Evolutionary conservation across 2,888 invertebrate species (phyloP).

Genomic region (Alentia gelatinosa): DNA sequence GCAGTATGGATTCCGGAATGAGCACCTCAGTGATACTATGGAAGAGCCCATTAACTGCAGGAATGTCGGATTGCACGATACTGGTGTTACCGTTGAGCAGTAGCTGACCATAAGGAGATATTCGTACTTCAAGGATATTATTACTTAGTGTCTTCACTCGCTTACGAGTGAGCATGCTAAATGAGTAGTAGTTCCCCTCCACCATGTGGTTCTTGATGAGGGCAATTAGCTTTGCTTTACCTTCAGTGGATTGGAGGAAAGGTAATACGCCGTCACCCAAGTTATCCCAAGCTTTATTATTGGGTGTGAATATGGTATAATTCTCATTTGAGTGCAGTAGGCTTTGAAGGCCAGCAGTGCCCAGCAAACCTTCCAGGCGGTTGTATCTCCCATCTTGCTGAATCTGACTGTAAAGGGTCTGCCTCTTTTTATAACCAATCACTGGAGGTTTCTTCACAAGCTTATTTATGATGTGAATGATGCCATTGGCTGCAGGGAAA

Average conservation of each 20-base stretch:
- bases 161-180: neutral
- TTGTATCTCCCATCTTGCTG: neutral
- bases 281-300: constrained; percentile 54
- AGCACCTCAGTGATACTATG: constrained; percentile 70
- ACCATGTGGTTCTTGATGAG: constrained; percentile 73
- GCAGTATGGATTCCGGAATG: constrained; percentile 65
- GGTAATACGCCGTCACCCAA: neutral
- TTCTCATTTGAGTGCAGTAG: neutral
- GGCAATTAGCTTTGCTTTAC: constrained; percentile 65
- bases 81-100: neutral
- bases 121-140: neutral
- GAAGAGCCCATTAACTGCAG: constrained; percentile 70
- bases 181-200: neutral
- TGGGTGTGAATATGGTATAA: constrained; percentile 59
- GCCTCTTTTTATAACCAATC: constrained; percentile 54
- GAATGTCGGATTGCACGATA: constrained; percentile 69
- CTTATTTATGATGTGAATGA: constrained; percentile 73
- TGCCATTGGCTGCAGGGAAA: constrained; percentile 73
- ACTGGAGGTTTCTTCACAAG: constrained; percentile 69
- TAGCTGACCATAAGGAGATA: neutral
- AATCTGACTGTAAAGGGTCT: neutral
- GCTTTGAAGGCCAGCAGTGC: neutral
- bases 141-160: neutral
- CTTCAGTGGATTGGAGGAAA: constrained; percentile 63
- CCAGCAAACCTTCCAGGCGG: neutral